Evolutionary conservation across 2,888 invertebrate genomes (phyloP), one percentile per base, ranked within the genome.

Genomic region (Carterocephalus palaemon): DNA sequence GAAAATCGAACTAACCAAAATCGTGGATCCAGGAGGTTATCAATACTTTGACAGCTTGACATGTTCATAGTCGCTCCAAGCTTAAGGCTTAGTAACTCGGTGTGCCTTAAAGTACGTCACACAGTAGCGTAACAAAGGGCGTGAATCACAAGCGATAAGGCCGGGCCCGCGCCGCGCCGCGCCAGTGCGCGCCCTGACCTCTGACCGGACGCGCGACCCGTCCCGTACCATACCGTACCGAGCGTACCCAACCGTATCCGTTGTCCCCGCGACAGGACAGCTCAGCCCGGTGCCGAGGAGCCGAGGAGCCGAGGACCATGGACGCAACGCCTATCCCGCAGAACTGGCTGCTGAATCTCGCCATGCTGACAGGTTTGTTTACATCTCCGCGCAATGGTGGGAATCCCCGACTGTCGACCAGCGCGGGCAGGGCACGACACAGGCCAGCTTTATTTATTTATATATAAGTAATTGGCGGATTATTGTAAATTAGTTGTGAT

Each of bases 201-300:
- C 77, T 76, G 78, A 75, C 80, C 77, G 75, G 57, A 52, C 61
- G n/a, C n/a, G n/a, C n/a, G n/a, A n/a, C n/a, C n/a, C n/a, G n/a
- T n/a, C n/a, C n/a, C 63, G 72, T 65, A 70, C 72, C 60, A 51
- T 46, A 47, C 46, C n/a, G n/a, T n/a, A n/a, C n/a, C n/a, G n/a
- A n/a, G n/a, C n/a, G n/a, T n/a, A n/a, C n/a, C n/a, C n/a, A n/a
- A n/a, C n/a, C n/a, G n/a, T n/a, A n/a, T n/a, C n/a, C n/a, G n/a
- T n/a, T n/a, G n/a, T n/a, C n/a, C n/a, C n/a, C n/a, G n/a, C n/a
- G n/a, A n/a, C n/a, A n/a, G n/a, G n/a, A n/a, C n/a, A n/a, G n/a
- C n/a, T n/a, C n/a, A n/a, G n/a, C n/a, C n/a, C n/a, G n/a, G 10
- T 9, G 7, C 22, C 4, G 15, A 16, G 9, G 10, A 23, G 6